Conservation (phyloP, 2,888 invertebrate genomes). For the Dicranocentrus wangi region DNA sequence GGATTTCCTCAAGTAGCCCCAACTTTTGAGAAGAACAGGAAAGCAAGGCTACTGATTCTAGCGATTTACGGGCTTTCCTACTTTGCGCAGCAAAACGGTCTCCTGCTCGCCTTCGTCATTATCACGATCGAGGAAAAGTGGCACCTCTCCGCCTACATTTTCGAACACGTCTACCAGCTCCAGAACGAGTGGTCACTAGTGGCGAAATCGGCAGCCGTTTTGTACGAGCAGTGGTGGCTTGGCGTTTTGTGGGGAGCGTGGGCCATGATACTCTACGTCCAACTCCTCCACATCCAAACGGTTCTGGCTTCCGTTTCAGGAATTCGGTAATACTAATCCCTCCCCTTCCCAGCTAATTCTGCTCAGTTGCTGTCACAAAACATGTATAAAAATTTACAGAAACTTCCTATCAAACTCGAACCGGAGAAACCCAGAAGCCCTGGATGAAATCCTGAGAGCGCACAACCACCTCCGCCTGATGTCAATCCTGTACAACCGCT, state of each 20-base stretch:
- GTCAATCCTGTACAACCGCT: not conserved
- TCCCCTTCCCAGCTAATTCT: not conserved
- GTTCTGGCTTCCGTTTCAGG: not conserved
- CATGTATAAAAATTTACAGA: too few species aligned
- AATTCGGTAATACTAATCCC: not conserved
- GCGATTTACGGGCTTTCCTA: not conserved
- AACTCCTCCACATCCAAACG: not conserved
- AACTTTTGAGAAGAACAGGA: not conserved
- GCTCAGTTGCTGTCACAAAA: not conserved
- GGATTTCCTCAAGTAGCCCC: not conserved
- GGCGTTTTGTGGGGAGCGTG: not conserved
- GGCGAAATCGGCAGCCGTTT: not conserved
- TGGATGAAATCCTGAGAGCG: not conserved
- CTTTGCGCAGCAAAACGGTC: not conserved
- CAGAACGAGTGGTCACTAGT: not conserved
- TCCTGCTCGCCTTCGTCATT: not conserved
- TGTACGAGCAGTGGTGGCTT: not conserved
- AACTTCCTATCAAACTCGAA: too few species aligned
- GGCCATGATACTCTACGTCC: not conserved
- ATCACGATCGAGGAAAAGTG: not conserved
- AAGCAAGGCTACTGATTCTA: not conserved
- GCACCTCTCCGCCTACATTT: not conserved
- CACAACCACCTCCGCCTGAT: not conserved
- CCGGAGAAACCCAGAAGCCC: not conserved
- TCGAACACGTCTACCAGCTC: not conserved